Percentiles rank a stretch among this genome's conserved stretches.
Conservation (phyloP, 2,113 vertebrate species). For the Protomyctophum bolini region DNA sequence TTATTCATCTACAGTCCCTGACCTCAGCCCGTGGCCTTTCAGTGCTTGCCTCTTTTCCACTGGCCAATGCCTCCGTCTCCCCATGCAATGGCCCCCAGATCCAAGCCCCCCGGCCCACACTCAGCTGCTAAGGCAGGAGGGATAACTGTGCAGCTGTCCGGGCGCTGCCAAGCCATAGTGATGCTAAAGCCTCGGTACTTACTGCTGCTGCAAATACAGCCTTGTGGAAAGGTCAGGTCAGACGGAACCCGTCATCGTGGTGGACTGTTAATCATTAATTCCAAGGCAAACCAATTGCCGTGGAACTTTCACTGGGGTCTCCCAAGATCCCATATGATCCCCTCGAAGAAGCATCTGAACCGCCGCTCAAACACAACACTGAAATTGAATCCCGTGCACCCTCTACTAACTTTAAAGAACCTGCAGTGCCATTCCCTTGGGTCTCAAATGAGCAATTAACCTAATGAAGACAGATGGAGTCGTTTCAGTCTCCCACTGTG, state of each 20-base stretch:
- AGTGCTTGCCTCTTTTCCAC: slow-evolving; percentile 17
- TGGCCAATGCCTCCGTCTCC: slow-evolving; percentile 9
- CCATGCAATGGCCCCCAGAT: slow-evolving; percentile 10
- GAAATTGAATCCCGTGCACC: slow-evolving; percentile 42
- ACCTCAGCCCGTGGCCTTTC: not conserved
- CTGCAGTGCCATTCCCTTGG: slow-evolving; percentile 34
- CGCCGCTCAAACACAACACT: slow-evolving; percentile 17
- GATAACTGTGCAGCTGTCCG: slow-evolving; percentile 72
- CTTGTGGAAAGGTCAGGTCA: slow-evolving; percentile 68
- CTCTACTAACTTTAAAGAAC: slow-evolving; percentile 34
- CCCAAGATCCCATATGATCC: slow-evolving; percentile 55
- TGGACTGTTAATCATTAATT: slow-evolving; percentile 61
- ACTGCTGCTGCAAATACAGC: slow-evolving; percentile 58
- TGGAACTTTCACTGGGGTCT: slow-evolving; percentile 53
- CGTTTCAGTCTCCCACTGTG: slow-evolving; percentile 38
- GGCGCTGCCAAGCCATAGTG: slow-evolving; percentile 50
- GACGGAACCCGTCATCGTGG: slow-evolving; percentile 51
- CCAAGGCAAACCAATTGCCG: slow-evolving; percentile 46
- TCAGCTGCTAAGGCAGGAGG: slow-evolving; percentile 59
- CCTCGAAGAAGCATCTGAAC: slow-evolving; percentile 42
- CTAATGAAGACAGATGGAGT: slow-evolving; percentile 46
- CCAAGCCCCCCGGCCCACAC: slow-evolving; percentile 32
- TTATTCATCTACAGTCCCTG: not conserved
- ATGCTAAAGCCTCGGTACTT: slow-evolving; percentile 62
- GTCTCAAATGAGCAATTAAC: slow-evolving; percentile 52